Evolutionary conservation across 2,113 vertebrate species (phyloP).

Genomic region (Mustela nigripes): DNA sequence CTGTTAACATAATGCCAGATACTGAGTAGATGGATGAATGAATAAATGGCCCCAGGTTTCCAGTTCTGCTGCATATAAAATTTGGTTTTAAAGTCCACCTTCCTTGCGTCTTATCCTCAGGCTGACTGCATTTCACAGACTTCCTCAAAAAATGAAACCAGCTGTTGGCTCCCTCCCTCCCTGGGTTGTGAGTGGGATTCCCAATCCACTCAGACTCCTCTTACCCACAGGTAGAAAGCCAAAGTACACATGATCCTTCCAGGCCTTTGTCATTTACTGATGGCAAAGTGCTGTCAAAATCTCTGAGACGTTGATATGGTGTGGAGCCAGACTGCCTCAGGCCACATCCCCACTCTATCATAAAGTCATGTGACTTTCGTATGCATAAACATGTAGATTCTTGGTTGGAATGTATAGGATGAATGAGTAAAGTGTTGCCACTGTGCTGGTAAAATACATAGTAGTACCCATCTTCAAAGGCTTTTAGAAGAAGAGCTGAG

Average conservation of each 20-base stretch:
- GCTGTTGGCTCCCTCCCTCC: background rate
- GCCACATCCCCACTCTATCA: background rate
- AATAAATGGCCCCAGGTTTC: background rate
- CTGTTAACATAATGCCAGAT: background rate
- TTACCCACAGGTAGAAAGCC: background rate
- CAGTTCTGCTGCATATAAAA: constrained; percentile 8
- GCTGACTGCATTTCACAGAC: background rate
- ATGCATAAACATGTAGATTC: background rate
- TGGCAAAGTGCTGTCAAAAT: background rate
- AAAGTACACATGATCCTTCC: background rate
- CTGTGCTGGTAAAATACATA: background rate
- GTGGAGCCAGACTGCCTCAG: background rate
- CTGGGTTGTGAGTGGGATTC: background rate
- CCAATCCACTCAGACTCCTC: background rate
- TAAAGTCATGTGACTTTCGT: background rate
- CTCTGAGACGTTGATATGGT: background rate
- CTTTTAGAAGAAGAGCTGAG: background rate
- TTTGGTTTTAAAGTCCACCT: background rate
- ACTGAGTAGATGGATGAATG: background rate
- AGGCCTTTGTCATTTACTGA: background rate
- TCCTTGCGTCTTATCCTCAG: background rate
- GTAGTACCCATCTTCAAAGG: background rate
- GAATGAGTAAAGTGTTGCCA: background rate
- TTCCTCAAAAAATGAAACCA: constrained; percentile 52
- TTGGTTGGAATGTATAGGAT: background rate